Conservation (phyloP, 2,797 vertebrate genomes). For the Novumbra hubbsi region DNA sequence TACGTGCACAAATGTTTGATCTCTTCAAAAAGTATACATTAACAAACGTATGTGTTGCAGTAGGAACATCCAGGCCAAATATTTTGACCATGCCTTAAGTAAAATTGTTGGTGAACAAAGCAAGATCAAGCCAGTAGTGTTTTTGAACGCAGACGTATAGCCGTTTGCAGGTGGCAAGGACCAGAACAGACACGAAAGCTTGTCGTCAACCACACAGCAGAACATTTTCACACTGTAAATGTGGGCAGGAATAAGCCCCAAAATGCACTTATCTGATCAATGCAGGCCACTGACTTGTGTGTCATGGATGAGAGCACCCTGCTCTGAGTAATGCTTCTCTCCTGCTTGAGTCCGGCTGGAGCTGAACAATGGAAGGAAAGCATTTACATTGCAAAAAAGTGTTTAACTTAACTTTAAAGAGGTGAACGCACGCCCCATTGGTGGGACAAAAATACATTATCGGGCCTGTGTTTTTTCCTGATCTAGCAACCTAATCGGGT, state of each 20-base stretch:
- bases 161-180: neutral
- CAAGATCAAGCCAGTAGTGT: neutral
- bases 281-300: slow-evolving; percentile 2
- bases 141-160: neutral
- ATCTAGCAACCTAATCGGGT: too few species aligned
- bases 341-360: slow-evolving; percentile 17
- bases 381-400: slow-evolving; percentile 29
- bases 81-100: neutral
- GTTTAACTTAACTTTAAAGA: slow-evolving; percentile 11
- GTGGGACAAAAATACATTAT: too few species aligned
- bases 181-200: neutral
- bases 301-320: slow-evolving; percentile 15
- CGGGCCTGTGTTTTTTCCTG: too few species aligned
- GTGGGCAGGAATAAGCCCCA: slow-evolving; percentile 17
- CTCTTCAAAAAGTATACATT: neutral
- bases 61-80: too few species aligned
- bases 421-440: neutral
- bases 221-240: neutral
- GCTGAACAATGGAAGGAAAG: slow-evolving; percentile 20
- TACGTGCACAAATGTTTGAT: neutral
- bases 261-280: slow-evolving; percentile 19
- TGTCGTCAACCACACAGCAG: neutral
- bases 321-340: slow-evolving; percentile 28
- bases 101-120: neutral
- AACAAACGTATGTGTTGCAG: neutral